A percentile compares a stretch with the other conserved stretches of the same genome.
Evolutionary conservation across 1,140 invertebrate species (phyloP).

Genomic region (Panagrolaimus sp.): DNA sequence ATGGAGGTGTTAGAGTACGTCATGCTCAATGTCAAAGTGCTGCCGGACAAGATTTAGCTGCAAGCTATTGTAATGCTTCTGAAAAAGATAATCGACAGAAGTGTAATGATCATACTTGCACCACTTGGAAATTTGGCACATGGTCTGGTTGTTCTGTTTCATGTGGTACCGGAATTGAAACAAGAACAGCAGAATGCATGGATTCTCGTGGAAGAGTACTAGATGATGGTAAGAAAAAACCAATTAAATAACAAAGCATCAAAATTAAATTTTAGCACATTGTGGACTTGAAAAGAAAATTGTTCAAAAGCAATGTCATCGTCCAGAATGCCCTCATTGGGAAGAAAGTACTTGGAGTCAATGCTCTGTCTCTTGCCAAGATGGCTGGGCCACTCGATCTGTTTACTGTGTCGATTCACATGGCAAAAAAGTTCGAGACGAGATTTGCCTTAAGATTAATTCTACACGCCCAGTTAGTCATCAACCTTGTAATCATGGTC

Average conservation of each 20-base stretch:
- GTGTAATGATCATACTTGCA: conserved; percentile 54
- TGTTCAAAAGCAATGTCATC: conserved; percentile 47
- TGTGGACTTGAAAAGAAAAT: conserved; percentile 47
- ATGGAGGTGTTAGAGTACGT: conserved; percentile 66
- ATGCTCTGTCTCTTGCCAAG: conserved; percentile 48
- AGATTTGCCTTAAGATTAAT: conserved; percentile 19
- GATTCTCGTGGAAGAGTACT: conserved; percentile 58
- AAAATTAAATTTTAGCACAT: neutral
- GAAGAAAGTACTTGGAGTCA: conserved; percentile 43
- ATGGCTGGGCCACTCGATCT: conserved; percentile 47
- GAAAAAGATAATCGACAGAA: conserved; percentile 39
- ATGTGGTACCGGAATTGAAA: conserved; percentile 68
- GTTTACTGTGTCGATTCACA: conserved; percentile 49
- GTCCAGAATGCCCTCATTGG: conserved; percentile 46
- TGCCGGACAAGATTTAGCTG: conserved; percentile 43
- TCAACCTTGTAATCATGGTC: conserved; percentile 45
- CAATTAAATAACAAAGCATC: neutral
- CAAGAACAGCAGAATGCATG: conserved; percentile 64
- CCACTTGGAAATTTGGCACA: conserved; percentile 50
- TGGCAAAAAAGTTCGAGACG: conserved; percentile 28
- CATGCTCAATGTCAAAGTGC: conserved; percentile 65
- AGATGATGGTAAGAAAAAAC: conserved; percentile 11
- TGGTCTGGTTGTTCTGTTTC: conserved; percentile 66
- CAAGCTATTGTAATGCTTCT: conserved; percentile 24
- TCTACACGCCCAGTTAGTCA: conserved; percentile 38